Evolutionary conservation across 2,797 vertebrate genomes (phyloP), one percentile per base, ranked within the genome.

Genomic region (Malurus leucopterus): DNA sequence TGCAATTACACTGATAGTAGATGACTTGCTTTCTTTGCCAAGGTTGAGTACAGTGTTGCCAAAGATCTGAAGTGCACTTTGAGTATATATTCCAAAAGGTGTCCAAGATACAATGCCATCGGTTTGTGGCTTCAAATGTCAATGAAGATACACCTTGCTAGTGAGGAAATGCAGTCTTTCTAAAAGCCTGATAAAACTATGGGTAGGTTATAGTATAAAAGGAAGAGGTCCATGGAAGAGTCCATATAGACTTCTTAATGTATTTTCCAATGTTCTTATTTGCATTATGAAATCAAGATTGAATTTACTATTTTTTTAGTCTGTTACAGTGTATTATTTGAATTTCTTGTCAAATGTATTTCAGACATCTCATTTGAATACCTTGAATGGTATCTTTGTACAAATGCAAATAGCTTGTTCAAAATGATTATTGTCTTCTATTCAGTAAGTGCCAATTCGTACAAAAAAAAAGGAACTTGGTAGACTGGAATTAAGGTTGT

Each of bases 291-390:
- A 86, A n/a, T 59, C 27, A 24, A 14, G 4, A 6, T 58, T 41
- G n/a, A 74, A 55, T 0, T 51, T 70, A 12, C 1, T 67, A 1
- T 4, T n/a, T 49, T 65, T 82, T 76, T 34, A 51, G 41, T 12
- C 6, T 83, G 14, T 73, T 53, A 8, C 20, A 62, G 24, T 62
- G 49, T 70, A 19, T 58, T 84, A 8, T 46, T 79, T 76, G n/a
- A 67, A 49, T 62, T 81, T n/a, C 46, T 62, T 70, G n/a, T 72
- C 53, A 83, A 58, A 71, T 75, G 23, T 3, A 10, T 13, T 87
- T 83, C 51, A 78, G 67, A 53, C 34, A 34, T 58, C n/a, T 75
- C 29, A 82, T 86, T 88, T 75, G 44, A 91, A 82, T 91, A 49
- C 11, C 11, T 46, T 84, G 54, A 82, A 69, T 70, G 27, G 23